A percentile compares a stretch with the other conserved stretches of the same genome.
These are phyloP conservation scores for Helicoverpa armigera DNA, from an alignment of 1,140 invertebrate species.

Conservation along the genomic window DNA sequence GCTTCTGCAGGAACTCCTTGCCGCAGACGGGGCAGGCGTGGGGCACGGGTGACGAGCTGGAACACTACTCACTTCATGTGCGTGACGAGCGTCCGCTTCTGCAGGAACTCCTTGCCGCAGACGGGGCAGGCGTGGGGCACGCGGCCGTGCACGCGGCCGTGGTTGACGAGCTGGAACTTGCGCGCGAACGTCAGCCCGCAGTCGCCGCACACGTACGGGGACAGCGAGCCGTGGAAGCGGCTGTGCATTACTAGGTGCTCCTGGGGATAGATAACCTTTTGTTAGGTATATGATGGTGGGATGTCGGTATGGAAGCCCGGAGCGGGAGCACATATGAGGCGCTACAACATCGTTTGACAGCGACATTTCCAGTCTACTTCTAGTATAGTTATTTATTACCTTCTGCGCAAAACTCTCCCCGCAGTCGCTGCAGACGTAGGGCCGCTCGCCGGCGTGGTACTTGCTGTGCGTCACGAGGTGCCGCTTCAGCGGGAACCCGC, in stretches of 20 bases:
- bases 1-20: constrained; percentile 94
- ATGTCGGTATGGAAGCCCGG: too few species aligned
- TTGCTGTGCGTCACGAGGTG: constrained; percentile 95
- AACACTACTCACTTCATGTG: constrained; percentile 89
- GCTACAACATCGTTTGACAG: too few species aligned
- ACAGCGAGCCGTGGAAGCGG: constrained; percentile 93
- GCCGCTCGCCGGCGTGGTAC: constrained; percentile 95
- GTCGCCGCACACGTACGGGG: constrained; percentile 93
- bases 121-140: constrained; percentile 93
- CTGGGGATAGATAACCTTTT: constrained; percentile 52
- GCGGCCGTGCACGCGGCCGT: constrained; percentile 92
- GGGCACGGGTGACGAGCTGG: constrained; percentile 84
- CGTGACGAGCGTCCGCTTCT: constrained; percentile 92
- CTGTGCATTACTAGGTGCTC: constrained; percentile 90
- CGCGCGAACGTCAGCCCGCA: constrained; percentile 94
- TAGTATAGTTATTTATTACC: constrained; percentile 65
- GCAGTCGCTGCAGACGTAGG: constrained; percentile 95
- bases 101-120: constrained; percentile 94
- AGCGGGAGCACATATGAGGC: too few species aligned
- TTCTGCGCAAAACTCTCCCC: constrained; percentile 95
- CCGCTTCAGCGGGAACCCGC: constrained; percentile 92
- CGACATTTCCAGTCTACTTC: too few species aligned
- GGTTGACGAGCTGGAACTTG: constrained; percentile 94
- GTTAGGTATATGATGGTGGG: too few species aligned
- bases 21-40: constrained; percentile 93